Evolutionary conservation across 2,797 vertebrate species (phyloP), one percentile per base, ranked within the genome.

Genomic region (Geotrypetes seraphini): DNA sequence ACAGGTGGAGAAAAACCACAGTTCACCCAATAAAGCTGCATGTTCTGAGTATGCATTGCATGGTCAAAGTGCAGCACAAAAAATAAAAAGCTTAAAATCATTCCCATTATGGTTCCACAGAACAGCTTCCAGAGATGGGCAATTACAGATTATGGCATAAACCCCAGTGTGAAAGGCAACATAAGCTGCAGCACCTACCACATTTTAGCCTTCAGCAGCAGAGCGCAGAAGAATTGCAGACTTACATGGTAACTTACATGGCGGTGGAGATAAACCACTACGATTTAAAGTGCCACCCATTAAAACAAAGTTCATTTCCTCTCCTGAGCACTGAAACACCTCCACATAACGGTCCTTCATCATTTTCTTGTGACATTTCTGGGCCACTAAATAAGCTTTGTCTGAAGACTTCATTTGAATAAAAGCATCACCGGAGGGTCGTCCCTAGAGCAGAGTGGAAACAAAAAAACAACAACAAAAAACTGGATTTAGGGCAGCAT

Each of bases 311-410:
- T 90, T 96, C 92, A 97, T 97, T 76, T 97, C 93, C 66, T 97
- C 91, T 31, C 90, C 90, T 39, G 93, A 97, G 63, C 94, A 97
- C 73, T 95, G 92, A 60, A 97, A 96, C 49, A 97, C 94, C 78
- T 97, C 93, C 12, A 97, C 91, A 0, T 97, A 97, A 25, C 93
- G 89, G 59, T 96, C 92, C 79, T 95, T 96, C 94, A 97, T 96
- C 42, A 90, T 88, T 73, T 95, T 94, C 67, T 96, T 97, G 57
- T 97, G 94, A 60, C 93, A 97, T 56, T 91, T 89, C 66, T 97
- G 93, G 51, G 92, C 71, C 39, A 93, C 88, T 73, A 89, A 64
- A 42, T 92, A 91, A 1, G 94, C 91, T 40, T 88, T 85, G 50
- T 97, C 92, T 6, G 90, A 58, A 2, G 91, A 96, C 57, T 84